Percentiles rank a stretch among this genome's conserved stretches.
Conservation (phyloP, 2,113 vertebrate genomes). For the Chloropsis hardwickii region DNA sequence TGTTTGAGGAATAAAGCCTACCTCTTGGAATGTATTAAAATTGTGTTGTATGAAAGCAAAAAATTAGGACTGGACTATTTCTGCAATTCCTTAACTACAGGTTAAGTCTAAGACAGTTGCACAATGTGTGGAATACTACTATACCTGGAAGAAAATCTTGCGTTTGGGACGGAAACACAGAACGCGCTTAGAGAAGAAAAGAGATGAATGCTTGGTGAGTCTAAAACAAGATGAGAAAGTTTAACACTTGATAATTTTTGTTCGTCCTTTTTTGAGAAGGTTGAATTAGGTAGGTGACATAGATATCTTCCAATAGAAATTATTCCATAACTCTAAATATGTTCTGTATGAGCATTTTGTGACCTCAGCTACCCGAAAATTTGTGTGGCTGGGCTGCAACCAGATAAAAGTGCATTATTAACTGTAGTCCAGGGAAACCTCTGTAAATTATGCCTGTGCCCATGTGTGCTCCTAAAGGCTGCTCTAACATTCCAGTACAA, state of each 20-base stretch:
- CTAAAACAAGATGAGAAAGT: not conserved
- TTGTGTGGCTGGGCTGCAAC: not conserved
- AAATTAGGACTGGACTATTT: not conserved
- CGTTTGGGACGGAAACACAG: slow-evolving; percentile 76
- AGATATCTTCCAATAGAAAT: not conserved
- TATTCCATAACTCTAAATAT: not conserved
- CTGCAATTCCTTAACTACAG: slow-evolving; percentile 65
- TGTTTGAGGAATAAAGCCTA: not conserved
- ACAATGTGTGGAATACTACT: slow-evolving; percentile 94
- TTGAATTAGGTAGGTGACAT: not conserved
- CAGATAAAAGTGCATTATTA: not conserved
- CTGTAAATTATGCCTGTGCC: not conserved
- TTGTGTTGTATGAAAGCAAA: not conserved
- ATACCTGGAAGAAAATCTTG: slow-evolving; percentile 90
- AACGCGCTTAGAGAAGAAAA: slow-evolving; percentile 70
- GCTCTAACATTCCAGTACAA: not conserved
- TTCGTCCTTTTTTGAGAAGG: not conserved
- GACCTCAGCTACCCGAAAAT: not conserved
- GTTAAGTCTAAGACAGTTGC: slow-evolving; percentile 88
- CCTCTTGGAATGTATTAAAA: not conserved
- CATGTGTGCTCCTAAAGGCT: not conserved
- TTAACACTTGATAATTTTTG: not conserved
- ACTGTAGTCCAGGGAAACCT: not conserved
- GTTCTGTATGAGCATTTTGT: not conserved
- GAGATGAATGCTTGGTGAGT: slow-evolving; percentile 76